Evolutionary conservation across 35 echinoderm and acorn worm species (phyloP), one percentile per base, ranked within the genome.

Genomic region (Lytechinus pictus): DNA sequence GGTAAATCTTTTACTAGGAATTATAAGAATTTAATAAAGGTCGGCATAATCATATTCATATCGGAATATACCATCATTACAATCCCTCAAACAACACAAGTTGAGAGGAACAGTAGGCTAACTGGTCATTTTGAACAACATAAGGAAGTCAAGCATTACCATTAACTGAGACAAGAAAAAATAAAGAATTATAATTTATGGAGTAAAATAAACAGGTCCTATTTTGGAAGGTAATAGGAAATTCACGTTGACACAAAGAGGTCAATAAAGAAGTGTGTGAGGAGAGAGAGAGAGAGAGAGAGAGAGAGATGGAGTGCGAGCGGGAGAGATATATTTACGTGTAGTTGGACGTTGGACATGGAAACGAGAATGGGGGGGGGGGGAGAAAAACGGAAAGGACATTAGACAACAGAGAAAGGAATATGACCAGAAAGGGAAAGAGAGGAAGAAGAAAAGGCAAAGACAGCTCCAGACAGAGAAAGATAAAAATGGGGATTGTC

Each of bases 211-310:
- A 79, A 79, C 66, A 79, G 66, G n/a, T 79, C 66, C 16, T 24
- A 24, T 79, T 79, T 79, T 79, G 1, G 12, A 79, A 79, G 19
- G 66, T 79, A 24, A 79, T n/a, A 79, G 66, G 66, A 79, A 79
- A 79, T 79, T 79, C 66, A 27, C n/a, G 19, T 79, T 79, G 66
- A 79, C 66, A 79, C 66, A 79, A 79, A 79, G 66, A 79, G 66
- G 66, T 79, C 66, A 24, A 79, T 79, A 79, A 79, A 79, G 66
- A 19, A 79, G 66, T 79, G 6, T 79, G 66, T 12, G 57, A 60
- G 57, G 57, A 60, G 16, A 60, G 57, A 60, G 1, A 44, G 33
- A 44, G 33, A 60, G 57, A n/a, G n/a, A n/a, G n/a, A 72, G 61
- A 72, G 66, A 8, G n/a, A 5, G 66, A n/a, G n/a, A 24, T 79